Conservation (phyloP, 2,888 invertebrate genomes). For the Caenorhabditis sinica region DNA sequence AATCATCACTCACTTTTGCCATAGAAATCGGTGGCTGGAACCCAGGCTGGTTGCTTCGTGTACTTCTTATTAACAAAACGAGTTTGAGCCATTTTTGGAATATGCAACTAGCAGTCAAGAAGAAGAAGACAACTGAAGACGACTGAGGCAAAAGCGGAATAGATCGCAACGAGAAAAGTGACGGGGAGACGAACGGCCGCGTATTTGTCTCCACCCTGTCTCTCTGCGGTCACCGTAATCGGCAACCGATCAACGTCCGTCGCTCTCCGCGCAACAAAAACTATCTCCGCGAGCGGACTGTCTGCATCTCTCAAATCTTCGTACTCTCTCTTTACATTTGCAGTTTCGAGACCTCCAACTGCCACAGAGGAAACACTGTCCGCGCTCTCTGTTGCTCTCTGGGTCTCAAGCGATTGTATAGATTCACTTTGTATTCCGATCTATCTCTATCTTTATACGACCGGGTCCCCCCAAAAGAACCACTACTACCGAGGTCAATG, state of each 20-base stretch:
- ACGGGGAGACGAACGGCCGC: slow-evolving; percentile 60
- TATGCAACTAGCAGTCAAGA: neutral
- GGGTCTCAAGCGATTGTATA: slow-evolving; percentile 35
- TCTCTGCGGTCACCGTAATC: slow-evolving; percentile 66
- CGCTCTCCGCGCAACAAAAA: slow-evolving; percentile 63
- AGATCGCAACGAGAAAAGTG: slow-evolving; percentile 53
- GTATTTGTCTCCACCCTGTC: slow-evolving; percentile 58
- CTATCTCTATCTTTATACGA: slow-evolving; percentile 48
- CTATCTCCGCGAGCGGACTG: slow-evolving; percentile 43
- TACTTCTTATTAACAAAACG: slow-evolving; percentile 68
- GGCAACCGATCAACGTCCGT: slow-evolving; percentile 53
- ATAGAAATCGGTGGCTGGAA: slow-evolving; percentile 80
- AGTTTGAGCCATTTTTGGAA: slow-evolving; percentile 73
- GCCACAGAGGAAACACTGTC: slow-evolving; percentile 30
- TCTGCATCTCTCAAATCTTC: slow-evolving; percentile 29
- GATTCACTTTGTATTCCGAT: slow-evolving; percentile 45
- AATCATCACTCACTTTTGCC: slow-evolving; percentile 77
- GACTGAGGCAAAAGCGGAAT: slow-evolving; percentile 39
- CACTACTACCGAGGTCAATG: slow-evolving; percentile 35
- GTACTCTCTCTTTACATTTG: slow-evolving; percentile 50
- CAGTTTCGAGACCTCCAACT: slow-evolving; percentile 65
- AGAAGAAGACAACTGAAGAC: slow-evolving; percentile 25
- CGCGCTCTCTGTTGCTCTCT: slow-evolving; percentile 53
- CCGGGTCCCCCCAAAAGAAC: slow-evolving; percentile 27
- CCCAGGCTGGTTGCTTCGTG: slow-evolving; percentile 68